phyloP scores from a whole-genome alignment of 2,888 invertebrate species.

The Stenchaetothrips biformis region DNA sequence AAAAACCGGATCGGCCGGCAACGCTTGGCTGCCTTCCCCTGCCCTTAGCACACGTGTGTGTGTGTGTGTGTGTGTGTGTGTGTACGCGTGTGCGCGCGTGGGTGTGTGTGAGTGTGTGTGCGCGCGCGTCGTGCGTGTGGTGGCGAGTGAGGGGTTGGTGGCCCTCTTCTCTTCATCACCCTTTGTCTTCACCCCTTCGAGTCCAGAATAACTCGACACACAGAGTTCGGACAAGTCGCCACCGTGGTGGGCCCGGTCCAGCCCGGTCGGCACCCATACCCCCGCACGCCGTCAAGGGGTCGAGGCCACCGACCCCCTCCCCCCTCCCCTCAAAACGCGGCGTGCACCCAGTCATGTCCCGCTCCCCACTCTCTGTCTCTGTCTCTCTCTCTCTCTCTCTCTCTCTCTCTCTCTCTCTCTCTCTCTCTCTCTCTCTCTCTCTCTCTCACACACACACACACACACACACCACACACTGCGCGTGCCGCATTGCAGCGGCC shows the following conservation, averaged over 20 bases:
- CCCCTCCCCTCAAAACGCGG: background rate
- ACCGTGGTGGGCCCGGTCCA: background rate
- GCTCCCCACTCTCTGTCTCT: background rate
- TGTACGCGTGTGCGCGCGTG: background rate
- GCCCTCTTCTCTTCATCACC: conserved; percentile 15
- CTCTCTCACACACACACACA: background rate
- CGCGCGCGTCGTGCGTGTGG: background rate
- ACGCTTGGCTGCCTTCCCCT: too few relatives aligned
- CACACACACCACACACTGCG: background rate
- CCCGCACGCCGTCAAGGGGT: background rate
- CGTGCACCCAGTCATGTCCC: background rate
- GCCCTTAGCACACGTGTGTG: too few relatives aligned
- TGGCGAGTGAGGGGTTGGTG: background rate
- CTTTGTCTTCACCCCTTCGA: conserved; percentile 23
- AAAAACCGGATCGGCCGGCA: background rate
- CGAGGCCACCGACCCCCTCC: background rate
- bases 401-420: background rate
- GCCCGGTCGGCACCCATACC: background rate
- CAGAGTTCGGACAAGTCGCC: conserved; percentile 14
- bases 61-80: background rate
- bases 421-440: background rate
- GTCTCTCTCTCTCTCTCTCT: background rate
- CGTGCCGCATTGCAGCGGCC: background rate
- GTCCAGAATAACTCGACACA: conserved; percentile 20
- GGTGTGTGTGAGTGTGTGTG: background rate